phyloP scores from a whole-genome alignment of 2,888 invertebrate species.

The Microctonus hyperodae region DNA sequence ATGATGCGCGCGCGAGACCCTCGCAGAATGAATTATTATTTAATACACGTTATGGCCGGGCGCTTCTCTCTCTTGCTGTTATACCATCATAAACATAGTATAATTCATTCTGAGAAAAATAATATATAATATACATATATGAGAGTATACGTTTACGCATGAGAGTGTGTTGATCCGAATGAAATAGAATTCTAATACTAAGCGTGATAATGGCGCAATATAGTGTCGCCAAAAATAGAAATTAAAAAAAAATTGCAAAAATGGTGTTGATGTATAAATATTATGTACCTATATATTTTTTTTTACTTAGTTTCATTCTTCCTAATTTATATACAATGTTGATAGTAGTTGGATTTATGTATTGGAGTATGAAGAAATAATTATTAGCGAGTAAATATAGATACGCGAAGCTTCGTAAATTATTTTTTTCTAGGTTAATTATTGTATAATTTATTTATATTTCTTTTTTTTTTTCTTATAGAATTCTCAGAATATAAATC shows the following conservation, averaged over 20 bases:
- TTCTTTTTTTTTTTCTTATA: not conserved
- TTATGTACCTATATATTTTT: too few relatives aligned
- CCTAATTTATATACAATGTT: too few relatives aligned
- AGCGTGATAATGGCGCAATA: too few relatives aligned
- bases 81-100: slow-evolving; percentile 44
- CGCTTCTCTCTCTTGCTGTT: slow-evolving; percentile 30
- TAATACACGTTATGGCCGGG: slow-evolving; percentile 41
- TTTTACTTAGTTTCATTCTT: too few relatives aligned
- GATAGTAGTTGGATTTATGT: not conserved
- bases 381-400: not conserved
- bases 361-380: not conserved
- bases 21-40: slow-evolving; percentile 44
- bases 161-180: not conserved
- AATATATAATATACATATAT: not conserved
- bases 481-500: not conserved
- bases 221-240: too few relatives aligned
- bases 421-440: slow-evolving; percentile 4
- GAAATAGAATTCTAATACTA: not conserved
- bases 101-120: slow-evolving; percentile 40
- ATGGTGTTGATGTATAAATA: too few relatives aligned
- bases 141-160: not conserved
- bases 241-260: too few relatives aligned
- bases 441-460: not conserved
- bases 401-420: not conserved
- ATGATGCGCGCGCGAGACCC: slow-evolving; percentile 25